Percentiles rank a stretch among this genome's conserved stretches.
Evolutionary conservation across 2,888 invertebrate genomes (phyloP).

Genomic region (Leucoma salicis): DNA sequence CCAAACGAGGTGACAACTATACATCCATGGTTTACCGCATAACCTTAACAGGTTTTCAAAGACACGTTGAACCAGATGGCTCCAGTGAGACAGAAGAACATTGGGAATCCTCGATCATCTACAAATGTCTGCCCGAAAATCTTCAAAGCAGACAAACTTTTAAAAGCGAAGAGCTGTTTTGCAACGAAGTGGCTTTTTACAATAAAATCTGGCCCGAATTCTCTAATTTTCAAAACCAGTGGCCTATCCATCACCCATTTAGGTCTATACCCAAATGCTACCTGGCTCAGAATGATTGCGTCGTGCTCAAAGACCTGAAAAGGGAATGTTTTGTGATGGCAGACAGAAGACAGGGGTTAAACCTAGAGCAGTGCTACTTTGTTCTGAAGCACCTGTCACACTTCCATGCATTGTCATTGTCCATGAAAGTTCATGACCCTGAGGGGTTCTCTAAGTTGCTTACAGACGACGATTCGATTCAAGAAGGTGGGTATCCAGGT

Average conservation of each 20-base stretch:
- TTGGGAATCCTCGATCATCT: conserved; percentile 86
- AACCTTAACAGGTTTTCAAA: conserved; percentile 77
- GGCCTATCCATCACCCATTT: conserved; percentile 68
- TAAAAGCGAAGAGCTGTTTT: conserved; percentile 86
- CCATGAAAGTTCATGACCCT: conserved; percentile 82
- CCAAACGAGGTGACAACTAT: conserved; percentile 88
- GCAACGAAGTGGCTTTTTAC: conserved; percentile 88
- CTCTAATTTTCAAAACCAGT: conserved; percentile 77
- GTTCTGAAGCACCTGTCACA: conserved; percentile 83
- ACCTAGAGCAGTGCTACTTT: conserved; percentile 81
- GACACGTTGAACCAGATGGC: conserved; percentile 50
- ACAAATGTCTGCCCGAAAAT: conserved; percentile 87
- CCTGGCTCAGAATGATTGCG: conserved; percentile 80
- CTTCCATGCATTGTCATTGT: conserved; percentile 85
- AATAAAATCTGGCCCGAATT: conserved; percentile 87
- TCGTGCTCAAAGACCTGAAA: conserved; percentile 84
- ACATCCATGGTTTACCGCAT: conserved; percentile 88
- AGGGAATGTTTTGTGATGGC: conserved; percentile 84
- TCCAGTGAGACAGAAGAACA: conserved; percentile 59
- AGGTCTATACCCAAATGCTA: conserved; percentile 83
- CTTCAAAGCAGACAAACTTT: conserved; percentile 84
- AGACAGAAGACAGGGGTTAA: conserved; percentile 83
- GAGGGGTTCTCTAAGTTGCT: conserved; percentile 78
- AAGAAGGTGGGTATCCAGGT: conserved; percentile 69
- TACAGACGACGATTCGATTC: conserved; percentile 69